phyloP scores from a whole-genome alignment of 2,888 invertebrate genomes.

The Amblyteles armatorius region DNA sequence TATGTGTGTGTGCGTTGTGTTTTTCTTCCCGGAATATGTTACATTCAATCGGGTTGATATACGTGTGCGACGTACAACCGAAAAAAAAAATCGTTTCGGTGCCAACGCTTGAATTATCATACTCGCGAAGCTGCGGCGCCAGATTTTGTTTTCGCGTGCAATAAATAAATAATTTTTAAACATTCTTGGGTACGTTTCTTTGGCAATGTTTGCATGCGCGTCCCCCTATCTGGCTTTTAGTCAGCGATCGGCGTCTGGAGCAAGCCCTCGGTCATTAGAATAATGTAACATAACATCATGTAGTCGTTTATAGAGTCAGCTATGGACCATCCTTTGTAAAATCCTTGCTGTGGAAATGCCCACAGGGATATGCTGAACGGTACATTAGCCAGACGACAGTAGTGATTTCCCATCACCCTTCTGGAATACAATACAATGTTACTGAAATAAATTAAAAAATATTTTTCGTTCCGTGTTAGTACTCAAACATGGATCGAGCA shows the following conservation, averaged over 20 bases:
- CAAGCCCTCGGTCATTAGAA: slow-evolving; percentile 75
- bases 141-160: slow-evolving; percentile 40
- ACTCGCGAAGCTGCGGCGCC: slow-evolving; percentile 25
- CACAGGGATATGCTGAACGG: slow-evolving; percentile 72
- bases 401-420: slow-evolving; percentile 70
- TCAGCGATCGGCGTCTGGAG: slow-evolving; percentile 29
- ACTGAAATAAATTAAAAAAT: slow-evolving; percentile 13
- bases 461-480: too few relatives aligned
- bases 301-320: slow-evolving; percentile 75
- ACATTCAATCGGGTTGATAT: slow-evolving; percentile 9
- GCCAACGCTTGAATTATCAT: slow-evolving; percentile 16
- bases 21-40: neutral
- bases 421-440: slow-evolving; percentile 55
- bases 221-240: neutral
- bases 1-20: neutral
- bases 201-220: neutral
- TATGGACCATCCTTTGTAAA: slow-evolving; percentile 74
- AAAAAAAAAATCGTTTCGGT: slow-evolving; percentile 26
- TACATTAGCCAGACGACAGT: slow-evolving; percentile 70
- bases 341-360: slow-evolving; percentile 71
- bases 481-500: neutral
- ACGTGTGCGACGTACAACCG: neutral
- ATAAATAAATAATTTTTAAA: slow-evolving; percentile 46
- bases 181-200: neutral
- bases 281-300: slow-evolving; percentile 73